Percentiles rank a stretch among this genome's conserved stretches.
phyloP scores from a whole-genome alignment of 2,888 invertebrate genomes.

The Athripsodes cinereus region DNA sequence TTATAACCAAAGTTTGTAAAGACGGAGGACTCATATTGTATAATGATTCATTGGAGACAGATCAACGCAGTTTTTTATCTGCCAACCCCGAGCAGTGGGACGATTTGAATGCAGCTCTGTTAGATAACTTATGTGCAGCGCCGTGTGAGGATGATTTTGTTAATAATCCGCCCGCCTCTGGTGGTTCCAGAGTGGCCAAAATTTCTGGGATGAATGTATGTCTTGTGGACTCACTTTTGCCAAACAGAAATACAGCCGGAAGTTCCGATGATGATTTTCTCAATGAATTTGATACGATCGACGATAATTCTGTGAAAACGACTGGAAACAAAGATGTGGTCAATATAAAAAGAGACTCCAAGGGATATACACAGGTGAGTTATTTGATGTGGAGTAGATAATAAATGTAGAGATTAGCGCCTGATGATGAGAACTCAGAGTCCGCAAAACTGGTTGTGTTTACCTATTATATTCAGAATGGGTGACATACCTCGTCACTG shows the following conservation, averaged over 20 bases:
- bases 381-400: not conserved
- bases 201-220: constrained; percentile 50
- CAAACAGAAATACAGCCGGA: not conserved
- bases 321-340: not conserved
- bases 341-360: constrained; percentile 15
- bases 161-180: not conserved
- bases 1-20: not conserved
- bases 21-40: constrained; percentile 1
- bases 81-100: not conserved
- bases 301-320: not conserved
- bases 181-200: constrained; percentile 31
- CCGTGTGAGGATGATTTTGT: not conserved
- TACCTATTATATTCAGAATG: too few relatives aligned
- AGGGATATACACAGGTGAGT: constrained; percentile 14
- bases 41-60: not conserved
- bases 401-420: not conserved
- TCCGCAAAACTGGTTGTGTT: too few relatives aligned
- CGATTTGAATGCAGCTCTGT: not conserved
- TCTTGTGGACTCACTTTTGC: constrained; percentile 41
- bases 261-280: constrained; percentile 42
- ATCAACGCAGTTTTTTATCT: not conserved
- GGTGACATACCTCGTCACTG: too few relatives aligned
- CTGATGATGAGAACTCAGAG: too few relatives aligned
- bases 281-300: constrained; percentile 36
- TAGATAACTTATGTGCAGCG: not conserved